A percentile compares a stretch with the other conserved stretches of the same genome.
Conservation (phyloP, 2,113 vertebrate species). For the Cryptoleucopteryx plumbea region DNA sequence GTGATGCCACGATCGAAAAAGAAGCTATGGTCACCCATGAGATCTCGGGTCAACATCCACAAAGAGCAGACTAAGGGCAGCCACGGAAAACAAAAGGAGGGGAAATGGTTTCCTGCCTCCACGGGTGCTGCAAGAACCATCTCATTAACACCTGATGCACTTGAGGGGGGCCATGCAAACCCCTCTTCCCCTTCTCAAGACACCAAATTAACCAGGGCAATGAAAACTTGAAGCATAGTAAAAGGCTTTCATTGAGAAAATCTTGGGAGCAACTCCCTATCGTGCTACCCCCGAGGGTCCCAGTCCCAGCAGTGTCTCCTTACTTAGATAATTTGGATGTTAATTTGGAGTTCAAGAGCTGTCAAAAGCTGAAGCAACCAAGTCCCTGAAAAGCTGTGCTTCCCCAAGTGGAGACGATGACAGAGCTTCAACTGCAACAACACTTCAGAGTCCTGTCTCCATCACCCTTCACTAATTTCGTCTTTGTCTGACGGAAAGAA, state of each 20-base stretch:
- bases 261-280: background rate
- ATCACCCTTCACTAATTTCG: background rate
- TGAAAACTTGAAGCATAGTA: background rate
- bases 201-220: background rate
- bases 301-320: background rate
- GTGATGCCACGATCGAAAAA: background rate
- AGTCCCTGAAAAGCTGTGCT: background rate
- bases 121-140: background rate
- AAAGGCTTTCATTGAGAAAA: background rate
- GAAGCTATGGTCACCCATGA: background rate
- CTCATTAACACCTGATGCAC: background rate
- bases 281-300: background rate
- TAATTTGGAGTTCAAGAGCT: conserved; percentile 8
- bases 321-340: background rate
- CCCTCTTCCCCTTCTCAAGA: background rate
- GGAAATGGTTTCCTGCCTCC: background rate
- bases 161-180: background rate
- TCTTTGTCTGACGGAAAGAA: background rate
- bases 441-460: background rate
- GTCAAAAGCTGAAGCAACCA: background rate
- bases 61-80: background rate
- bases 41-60: background rate
- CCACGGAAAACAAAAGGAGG: background rate
- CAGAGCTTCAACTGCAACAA: background rate
- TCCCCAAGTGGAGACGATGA: background rate